These are phyloP conservation scores for Abramis brama DNA, from an alignment of 2,113 vertebrate species.

Conservation along the genomic window DNA sequence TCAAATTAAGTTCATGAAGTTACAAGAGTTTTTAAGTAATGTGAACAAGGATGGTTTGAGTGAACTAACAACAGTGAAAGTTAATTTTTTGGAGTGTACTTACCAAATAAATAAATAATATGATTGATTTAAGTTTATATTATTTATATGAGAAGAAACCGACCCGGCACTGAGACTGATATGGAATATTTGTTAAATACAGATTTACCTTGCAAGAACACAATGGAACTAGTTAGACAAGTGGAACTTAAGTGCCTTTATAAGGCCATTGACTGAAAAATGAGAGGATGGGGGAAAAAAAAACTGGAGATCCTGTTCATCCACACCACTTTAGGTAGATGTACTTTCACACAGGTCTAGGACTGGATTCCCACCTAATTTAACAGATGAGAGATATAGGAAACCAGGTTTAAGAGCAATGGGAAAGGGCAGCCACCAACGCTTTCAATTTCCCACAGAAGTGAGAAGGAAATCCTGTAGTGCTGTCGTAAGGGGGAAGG, in stretches of 20 bases:
- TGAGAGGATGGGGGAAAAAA: background rate
- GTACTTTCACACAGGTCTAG: background rate
- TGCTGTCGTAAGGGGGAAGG: background rate
- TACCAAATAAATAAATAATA: too few relatives aligned
- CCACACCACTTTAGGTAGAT: background rate
- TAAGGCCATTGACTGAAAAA: constrained; percentile 20
- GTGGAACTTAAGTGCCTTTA: background rate
- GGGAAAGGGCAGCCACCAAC: background rate
- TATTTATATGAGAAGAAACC: background rate
- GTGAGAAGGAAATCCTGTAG: constrained; percentile 35
- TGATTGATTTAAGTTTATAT: too few relatives aligned
- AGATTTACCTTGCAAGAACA: background rate
- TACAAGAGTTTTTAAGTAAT: too few relatives aligned
- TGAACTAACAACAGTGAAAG: too few relatives aligned
- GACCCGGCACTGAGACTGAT: background rate
- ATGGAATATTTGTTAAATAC: background rate
- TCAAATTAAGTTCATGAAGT: too few relatives aligned
- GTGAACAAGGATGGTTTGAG: too few relatives aligned
- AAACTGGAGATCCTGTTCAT: constrained; percentile 4
- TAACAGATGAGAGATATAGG: background rate
- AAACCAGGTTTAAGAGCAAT: background rate
- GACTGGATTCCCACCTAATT: background rate
- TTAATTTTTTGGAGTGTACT: too few relatives aligned
- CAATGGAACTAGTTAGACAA: constrained; percentile 3
- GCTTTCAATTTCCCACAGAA: constrained; percentile 1